A percentile compares a stretch with the other conserved stretches of the same genome.
These are phyloP conservation scores for Dexiosoma caninum DNA, from an alignment of 2,888 invertebrate species.

Conservation along the genomic window DNA sequence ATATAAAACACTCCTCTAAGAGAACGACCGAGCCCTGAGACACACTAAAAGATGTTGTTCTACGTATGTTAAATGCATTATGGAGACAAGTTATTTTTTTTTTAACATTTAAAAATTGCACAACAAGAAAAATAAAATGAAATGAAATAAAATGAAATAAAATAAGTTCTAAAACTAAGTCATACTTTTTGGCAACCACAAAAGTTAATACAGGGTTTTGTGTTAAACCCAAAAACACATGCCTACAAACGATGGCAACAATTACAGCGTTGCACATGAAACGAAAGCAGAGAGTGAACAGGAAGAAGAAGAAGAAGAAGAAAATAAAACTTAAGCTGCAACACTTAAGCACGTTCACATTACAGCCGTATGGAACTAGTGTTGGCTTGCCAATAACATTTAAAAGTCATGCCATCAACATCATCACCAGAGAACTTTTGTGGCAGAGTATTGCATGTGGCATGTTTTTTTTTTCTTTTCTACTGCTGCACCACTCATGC, in stretches of 20 bases:
- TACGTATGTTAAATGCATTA: neutral
- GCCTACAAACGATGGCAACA: slow-evolving; percentile 26
- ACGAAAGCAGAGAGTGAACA: neutral
- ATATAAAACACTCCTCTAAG: neutral
- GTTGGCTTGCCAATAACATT: slow-evolving; percentile 32
- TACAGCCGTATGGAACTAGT: neutral
- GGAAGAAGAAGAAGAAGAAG: too few species aligned
- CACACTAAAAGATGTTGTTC: neutral
- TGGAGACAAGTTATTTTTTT: slow-evolving; percentile 18
- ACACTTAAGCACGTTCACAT: neutral
- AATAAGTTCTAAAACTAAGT: slow-evolving; percentile 34
- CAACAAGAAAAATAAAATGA: too few species aligned
- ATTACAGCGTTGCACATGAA: slow-evolving; percentile 26
- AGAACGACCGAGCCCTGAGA: neutral
- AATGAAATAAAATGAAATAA: too few species aligned
- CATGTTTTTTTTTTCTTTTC: too few species aligned
- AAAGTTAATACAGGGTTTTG: slow-evolving; percentile 35
- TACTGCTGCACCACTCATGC: neutral
- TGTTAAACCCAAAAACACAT: slow-evolving; percentile 34
- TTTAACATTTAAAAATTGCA: slow-evolving; percentile 7
- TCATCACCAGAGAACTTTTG: neutral
- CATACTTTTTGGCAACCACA: slow-evolving; percentile 50
- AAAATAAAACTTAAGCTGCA: neutral
- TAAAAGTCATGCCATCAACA: slow-evolving; percentile 27
- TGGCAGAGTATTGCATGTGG: neutral